A percentile compares a stretch with the other conserved stretches of the same genome.
Evolutionary conservation across 2,797 vertebrate species (phyloP).

Genomic region (Coendou prehensilis): DNA sequence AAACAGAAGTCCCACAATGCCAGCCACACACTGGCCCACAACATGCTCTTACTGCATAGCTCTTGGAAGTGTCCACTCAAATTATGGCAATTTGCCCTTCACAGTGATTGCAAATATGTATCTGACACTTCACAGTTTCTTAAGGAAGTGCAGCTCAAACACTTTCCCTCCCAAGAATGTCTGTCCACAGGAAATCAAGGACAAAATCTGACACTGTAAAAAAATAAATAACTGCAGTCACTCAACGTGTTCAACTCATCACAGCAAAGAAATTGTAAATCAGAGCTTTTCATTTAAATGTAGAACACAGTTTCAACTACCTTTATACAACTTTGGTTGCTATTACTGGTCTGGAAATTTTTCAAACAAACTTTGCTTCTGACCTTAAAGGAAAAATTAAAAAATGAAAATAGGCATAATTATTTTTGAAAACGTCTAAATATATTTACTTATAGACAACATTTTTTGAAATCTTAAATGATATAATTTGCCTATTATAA

Average conservation of each 20-base stretch:
- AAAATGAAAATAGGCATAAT: background rate
- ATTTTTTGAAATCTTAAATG: background rate
- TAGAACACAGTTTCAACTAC: background rate
- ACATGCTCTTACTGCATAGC: constrained; percentile 28
- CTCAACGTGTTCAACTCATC: constrained; percentile 4
- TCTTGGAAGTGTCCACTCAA: constrained; percentile 75
- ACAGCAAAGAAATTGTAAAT: constrained; percentile 65
- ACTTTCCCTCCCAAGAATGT: constrained; percentile 4
- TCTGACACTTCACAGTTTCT: constrained; percentile 59
- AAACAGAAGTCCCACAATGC: constrained; percentile 65
- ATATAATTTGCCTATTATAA: background rate
- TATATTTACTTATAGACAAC: background rate
- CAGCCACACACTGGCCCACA: constrained; percentile 46
- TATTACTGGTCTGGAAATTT: background rate
- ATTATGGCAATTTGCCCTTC: constrained; percentile 73
- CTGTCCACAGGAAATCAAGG: constrained; percentile 26
- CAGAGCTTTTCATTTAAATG: constrained; percentile 73
- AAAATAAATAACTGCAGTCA: constrained; percentile 59
- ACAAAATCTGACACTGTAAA: constrained; percentile 55
- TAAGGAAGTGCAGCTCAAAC: constrained; percentile 28
- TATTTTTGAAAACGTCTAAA: constrained; percentile 34
- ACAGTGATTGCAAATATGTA: constrained; percentile 40
- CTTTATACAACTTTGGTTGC: background rate
- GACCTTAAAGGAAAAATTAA: background rate
- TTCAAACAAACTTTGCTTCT: constrained; percentile 19